Base-by-base conservation (phyloP, 2,888 invertebrate species). In the Allolobophora icterica region DNA sequence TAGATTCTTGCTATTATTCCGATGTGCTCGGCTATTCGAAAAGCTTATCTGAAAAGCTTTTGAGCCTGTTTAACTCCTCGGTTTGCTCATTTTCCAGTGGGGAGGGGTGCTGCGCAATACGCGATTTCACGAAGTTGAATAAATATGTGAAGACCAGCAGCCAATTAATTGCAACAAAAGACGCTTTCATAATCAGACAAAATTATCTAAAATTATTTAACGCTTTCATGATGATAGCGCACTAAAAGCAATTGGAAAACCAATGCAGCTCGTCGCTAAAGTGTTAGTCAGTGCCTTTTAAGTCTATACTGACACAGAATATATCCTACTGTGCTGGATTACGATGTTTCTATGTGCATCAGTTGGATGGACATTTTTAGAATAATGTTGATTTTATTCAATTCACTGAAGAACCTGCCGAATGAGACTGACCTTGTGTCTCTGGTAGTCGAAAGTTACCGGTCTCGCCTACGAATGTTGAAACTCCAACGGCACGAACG, bases 401-500 rank as follows among this genome's bases (percentile, higher is more conserved):
- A 24, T 52, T 52, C 1, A 52, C 52, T 5, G 52, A 52, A 21
- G 52, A 52, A 4, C 71, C n/a, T 30, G 30, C 30, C n/a, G n/a
- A 71, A 71, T 71, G 21, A 52, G 84, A 38, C 87, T 87, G 33
- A 87, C 87, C 34, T 87, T 87, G 87, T 5, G 34, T 87, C 38
- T 34, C 87, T 34, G 34, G 87, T 19, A 87, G 35, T 87, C 87
- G 87, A 35, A 35, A 87, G 87, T 21, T 21, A 35, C 87, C 87
- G 8, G 35, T 24, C 38, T 34, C 87, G 33, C 87, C 38, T 19
- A 0, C 87, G 15, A 87, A 87, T 24, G 87, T 87, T 34, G 87
- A 87, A 35, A 87, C 17, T 87, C 87, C 87, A 38, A 38, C 87
- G 87, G 87, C 87, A 38, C 87, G 87, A 24, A 87, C 24, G n/a